phyloP scores from a whole-genome alignment of 23 tunicate species.

The Oikopleura dioica region DNA sequence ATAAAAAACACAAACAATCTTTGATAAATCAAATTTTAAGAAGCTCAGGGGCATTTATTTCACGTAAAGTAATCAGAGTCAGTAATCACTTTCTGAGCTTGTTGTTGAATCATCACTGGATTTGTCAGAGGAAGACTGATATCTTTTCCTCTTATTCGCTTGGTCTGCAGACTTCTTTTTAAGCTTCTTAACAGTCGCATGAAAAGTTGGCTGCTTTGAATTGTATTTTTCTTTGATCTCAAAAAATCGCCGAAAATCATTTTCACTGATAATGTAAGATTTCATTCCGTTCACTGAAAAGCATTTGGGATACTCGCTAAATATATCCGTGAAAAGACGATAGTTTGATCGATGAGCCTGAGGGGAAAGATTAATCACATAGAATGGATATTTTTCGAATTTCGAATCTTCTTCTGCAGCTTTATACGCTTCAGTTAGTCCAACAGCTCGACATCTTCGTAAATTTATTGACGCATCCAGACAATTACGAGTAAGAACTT shows the following conservation, averaged over 20 bases:
- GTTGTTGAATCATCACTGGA: too few species aligned
- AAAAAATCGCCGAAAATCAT: neutral
- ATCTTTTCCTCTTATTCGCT: too few species aligned
- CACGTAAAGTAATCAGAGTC: too few species aligned
- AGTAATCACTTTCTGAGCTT: too few species aligned
- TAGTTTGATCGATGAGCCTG: neutral
- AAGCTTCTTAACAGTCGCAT: too few species aligned
- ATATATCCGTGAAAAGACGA: neutral
- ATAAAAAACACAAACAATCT: too few species aligned
- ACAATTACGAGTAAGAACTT: neutral
- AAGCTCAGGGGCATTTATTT: too few species aligned
- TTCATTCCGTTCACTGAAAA: neutral
- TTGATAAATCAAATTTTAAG: too few species aligned
- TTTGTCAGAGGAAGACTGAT: too few species aligned
- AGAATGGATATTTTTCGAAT: neutral
- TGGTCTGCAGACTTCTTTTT: too few species aligned
- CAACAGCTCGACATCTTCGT: neutral
- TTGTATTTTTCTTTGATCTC: neutral
- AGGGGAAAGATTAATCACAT: neutral
- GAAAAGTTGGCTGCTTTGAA: neutral
- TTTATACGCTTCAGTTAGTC: neutral
- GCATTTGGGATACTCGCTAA: neutral
- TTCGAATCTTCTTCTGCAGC: neutral
- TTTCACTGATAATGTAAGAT: neutral
- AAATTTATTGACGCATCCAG: neutral